phyloP scores from a whole-genome alignment of 2,113 vertebrate genomes.

The Donacobius atricapilla region DNA sequence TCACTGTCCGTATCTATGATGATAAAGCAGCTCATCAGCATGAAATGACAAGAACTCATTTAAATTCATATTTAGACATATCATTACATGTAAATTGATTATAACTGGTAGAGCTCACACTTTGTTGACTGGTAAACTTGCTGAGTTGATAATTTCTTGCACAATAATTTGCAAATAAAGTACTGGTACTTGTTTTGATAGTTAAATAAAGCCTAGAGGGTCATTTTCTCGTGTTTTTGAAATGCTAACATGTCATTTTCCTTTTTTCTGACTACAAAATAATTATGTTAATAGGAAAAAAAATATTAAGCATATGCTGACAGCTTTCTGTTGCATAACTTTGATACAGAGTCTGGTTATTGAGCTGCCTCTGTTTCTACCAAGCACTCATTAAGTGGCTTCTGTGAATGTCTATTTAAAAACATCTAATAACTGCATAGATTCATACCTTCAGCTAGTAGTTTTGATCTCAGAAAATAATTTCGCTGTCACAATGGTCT shows the following conservation, averaged over 20 bases:
- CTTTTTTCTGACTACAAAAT: constrained; percentile 42
- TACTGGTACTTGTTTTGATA: constrained; percentile 39
- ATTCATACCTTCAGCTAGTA: background rate
- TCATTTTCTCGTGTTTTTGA: background rate
- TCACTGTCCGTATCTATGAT: background rate
- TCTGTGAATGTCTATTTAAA: background rate
- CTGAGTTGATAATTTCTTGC: background rate
- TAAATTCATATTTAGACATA: constrained; percentile 35
- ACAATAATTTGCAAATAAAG: constrained; percentile 25
- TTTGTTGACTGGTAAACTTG: constrained; percentile 21
- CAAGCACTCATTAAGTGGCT: background rate
- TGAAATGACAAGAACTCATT: constrained; percentile 14
- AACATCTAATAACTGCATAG: background rate
- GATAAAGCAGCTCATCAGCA: constrained; percentile 2
- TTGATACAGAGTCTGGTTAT: background rate
- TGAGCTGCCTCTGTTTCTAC: background rate
- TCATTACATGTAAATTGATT: constrained; percentile 52
- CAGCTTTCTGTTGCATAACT: background rate
- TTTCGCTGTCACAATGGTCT: background rate
- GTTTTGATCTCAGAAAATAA: background rate
- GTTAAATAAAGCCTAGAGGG: constrained; percentile 3
- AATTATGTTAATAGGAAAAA: constrained; percentile 55
- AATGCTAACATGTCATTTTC: constrained; percentile 29
- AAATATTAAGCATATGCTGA: background rate
- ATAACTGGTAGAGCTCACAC: background rate